These are phyloP conservation scores for Lasioglossum villosulum DNA, from an alignment of 2,888 invertebrate genomes.

Conservation along the genomic window DNA sequence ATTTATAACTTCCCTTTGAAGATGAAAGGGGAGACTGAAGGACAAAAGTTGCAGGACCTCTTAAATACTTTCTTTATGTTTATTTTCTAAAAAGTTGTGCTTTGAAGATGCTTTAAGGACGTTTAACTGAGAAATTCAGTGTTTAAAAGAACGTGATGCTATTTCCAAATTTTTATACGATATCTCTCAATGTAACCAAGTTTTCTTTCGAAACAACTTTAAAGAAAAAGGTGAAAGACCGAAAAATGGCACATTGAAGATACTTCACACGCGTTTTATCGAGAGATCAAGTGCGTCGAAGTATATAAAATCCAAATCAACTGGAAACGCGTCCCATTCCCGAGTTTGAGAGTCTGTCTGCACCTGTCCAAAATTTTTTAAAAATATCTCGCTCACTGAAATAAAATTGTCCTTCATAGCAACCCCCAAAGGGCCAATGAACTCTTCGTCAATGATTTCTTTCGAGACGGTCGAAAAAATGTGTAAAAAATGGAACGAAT, in stretches of 20 bases:
- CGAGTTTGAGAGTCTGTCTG: not conserved
- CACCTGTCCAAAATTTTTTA: not conserved
- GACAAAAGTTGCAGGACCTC: not conserved
- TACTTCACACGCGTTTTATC: too few species aligned
- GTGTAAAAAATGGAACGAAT: not conserved
- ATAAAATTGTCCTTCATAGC: not conserved
- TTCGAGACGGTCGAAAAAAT: not conserved
- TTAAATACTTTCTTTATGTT: not conserved
- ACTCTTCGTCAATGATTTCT: not conserved
- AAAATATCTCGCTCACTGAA: not conserved
- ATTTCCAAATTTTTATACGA: too few species aligned
- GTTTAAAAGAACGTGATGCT: not conserved
- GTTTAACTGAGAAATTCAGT: not conserved
- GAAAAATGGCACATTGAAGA: too few species aligned
- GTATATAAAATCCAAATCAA: too few species aligned
- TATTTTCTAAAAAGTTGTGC: not conserved
- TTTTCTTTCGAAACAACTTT: too few species aligned
- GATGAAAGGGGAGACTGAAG: not conserved
- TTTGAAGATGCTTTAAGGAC: conserved; percentile 3
- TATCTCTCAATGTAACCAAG: too few species aligned
- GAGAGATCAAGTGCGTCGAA: too few species aligned
- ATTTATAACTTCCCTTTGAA: not conserved
- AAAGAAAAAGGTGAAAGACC: too few species aligned
- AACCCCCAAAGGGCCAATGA: not conserved
- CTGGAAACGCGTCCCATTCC: not conserved